Evolutionary conservation across 2,797 vertebrate genomes (phyloP), one percentile per base, ranked within the genome.

Genomic region (Oryzias sinensis): DNA sequence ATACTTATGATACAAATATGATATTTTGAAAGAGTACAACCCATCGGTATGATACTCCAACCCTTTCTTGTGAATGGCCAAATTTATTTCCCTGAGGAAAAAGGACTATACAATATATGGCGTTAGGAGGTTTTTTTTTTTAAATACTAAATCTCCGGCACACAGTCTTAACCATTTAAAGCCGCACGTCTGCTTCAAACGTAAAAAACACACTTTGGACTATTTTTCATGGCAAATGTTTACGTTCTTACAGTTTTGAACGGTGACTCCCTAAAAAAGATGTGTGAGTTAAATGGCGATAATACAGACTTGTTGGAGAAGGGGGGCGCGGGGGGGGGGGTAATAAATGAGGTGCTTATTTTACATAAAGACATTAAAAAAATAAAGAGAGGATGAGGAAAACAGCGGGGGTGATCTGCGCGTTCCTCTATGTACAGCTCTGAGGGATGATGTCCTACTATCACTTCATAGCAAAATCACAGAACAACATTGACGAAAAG

Each of bases 391-490:
- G 24, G n/a, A 76, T 62, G 43, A 77, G 74, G 62, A 68, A 76
- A 76, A 72, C 45, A 70, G 68, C 81, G 81, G 80, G 59, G 84
- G 80, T 90, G 88, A 91, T 86, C 89, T 91, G 91, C 81, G 91
- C 84, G 90, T 91, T 92, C 87, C 89, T 90, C 92, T 96, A 95
- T 96, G 88, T 95, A 96, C 92, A 96, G 90, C 87, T 86, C 93
- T 67, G 70, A 65, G 41, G 65, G 57, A 87, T 56, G 83, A 90
- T 69, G 74, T 89, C 84, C 93, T 89, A 88, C 81, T 88, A 92
- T 88, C 65, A 87, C 89, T 89, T 76, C 83, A 86, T 67, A 79
- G 77, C 70, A 90, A 93, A 93, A 91, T 83, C 90, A 89, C 79
- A 79, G 89, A 93, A 87, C 79, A 77, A 93, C 76, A 76, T 93